Evolutionary conservation across 2,888 invertebrate genomes (phyloP), one percentile per base, ranked within the genome.

Genomic region (Phaedon cochleariae): DNA sequence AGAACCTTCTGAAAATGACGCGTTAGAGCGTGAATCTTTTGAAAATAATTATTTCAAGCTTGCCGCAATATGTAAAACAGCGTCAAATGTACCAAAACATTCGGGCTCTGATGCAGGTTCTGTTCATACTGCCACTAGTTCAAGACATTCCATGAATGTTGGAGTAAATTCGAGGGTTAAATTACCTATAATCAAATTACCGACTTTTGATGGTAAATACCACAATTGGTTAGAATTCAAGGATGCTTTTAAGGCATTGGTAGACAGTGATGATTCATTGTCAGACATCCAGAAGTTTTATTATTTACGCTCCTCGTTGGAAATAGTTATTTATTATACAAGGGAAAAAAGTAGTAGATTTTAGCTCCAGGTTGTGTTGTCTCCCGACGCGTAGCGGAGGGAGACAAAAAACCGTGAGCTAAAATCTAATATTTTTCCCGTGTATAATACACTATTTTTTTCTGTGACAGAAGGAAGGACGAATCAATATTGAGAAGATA

Each of bases 231-330:
- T 61, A 12, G 60, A 67, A 46, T 67, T 67, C 34, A 31, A 26
- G 12, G 59, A 67, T 31, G 18, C 55, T 5, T 68, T 70, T 46
- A 34, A 49, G 15, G 62, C 67, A 7, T 26, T 64, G n/a, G 53
- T 71, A 15, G 20, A 67, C 54, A 26, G 49, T 12, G 63, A 62
- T 48, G 9, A 37, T 1, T 18, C 29, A 10, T 52, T 71, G 2
- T 49, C 45, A 1, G 34, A 64, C 17, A 51, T 71, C 10, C 62
- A 67, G 51, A 65, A 66, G 21, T 66, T 65, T 51, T 64, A 69
- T 41, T 71, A 72, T 60, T 37, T 71, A 12, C n/a, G 51, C 31
- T 49, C 68, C n/a, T 45, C 31, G 10, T 26, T 71, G 17, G 46
- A 52, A 18, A n/a, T n/a, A n/a, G n/a, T n/a, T n/a, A n/a, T n/a